Evolutionary conservation across 2,797 vertebrate species (phyloP).

Genomic region (Lutra lutra): DNA sequence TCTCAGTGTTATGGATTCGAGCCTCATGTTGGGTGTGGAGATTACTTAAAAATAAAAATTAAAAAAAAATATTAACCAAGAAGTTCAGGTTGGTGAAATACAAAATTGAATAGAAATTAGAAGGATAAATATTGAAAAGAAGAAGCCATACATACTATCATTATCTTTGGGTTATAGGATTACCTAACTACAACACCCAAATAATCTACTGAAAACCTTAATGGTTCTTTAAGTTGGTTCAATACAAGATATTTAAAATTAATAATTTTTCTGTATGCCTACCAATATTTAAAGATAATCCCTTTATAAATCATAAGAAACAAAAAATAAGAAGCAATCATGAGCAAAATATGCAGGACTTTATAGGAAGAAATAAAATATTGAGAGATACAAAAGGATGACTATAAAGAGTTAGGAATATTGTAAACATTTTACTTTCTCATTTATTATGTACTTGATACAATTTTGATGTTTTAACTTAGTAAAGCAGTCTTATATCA

Average conservation of each 20-base stretch:
- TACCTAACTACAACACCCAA: neutral
- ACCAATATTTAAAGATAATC: neutral
- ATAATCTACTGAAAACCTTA: neutral
- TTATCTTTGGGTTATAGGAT: neutral
- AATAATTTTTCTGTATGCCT: neutral
- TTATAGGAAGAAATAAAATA: neutral
- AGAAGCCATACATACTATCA: neutral
- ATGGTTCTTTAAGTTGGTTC: neutral
- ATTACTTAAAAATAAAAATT: neutral
- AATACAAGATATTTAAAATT: neutral
- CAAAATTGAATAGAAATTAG: neutral
- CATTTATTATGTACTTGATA: neutral
- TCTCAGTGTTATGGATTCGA: neutral
- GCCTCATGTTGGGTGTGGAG: neutral
- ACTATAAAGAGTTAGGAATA: neutral
- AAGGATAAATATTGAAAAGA: neutral
- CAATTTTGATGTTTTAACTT: neutral
- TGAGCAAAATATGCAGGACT: neutral
- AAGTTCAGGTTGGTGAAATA: neutral
- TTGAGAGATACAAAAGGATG: neutral
- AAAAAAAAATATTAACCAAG: neutral
- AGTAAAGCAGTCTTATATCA: neutral
- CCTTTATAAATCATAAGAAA: neutral
- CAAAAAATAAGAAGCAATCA: neutral
- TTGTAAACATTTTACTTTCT: neutral